Percentiles rank a stretch among this genome's conserved stretches.
phyloP scores from a whole-genome alignment of 2,113 vertebrate genomes.

The Aspidoscelis tigris region DNA sequence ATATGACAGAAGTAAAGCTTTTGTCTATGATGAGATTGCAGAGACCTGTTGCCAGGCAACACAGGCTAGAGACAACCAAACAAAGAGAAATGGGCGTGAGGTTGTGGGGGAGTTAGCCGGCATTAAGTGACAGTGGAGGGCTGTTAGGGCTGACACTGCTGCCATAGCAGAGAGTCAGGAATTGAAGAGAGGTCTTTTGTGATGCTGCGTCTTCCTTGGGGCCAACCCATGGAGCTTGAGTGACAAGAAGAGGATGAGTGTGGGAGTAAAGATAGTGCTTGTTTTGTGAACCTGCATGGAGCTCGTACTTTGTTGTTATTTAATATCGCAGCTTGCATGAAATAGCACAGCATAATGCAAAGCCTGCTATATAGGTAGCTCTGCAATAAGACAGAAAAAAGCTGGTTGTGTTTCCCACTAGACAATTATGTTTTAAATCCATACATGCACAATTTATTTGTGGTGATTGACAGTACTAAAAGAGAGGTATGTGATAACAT shows the following conservation, averaged over 20 bases:
- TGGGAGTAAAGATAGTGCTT: constrained; percentile 14
- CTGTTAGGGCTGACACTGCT: constrained; percentile 33
- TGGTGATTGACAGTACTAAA: neutral
- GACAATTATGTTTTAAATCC: neutral
- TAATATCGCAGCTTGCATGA: neutral
- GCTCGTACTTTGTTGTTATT: neutral
- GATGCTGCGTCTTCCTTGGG: constrained; percentile 30
- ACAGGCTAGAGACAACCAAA: constrained; percentile 69
- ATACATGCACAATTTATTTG: neutral
- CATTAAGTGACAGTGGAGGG: constrained; percentile 35
- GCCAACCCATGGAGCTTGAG: constrained; percentile 39
- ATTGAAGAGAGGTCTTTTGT: constrained; percentile 50
- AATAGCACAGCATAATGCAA: constrained; percentile 1
- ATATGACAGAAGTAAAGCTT: constrained; percentile 76
- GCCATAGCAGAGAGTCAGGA: constrained; percentile 44
- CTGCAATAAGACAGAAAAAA: constrained; percentile 2
- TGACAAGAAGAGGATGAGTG: constrained; percentile 50
- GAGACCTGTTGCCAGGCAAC: constrained; percentile 83
- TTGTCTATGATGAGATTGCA: constrained; percentile 75
- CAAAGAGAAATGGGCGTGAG: constrained; percentile 50
- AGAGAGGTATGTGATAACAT: neutral
- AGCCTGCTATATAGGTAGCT: rapidly evolving
- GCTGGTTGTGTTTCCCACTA: rapidly evolving
- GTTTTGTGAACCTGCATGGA: neutral
- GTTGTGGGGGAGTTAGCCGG: constrained; percentile 53